phyloP scores from a whole-genome alignment of 2,888 invertebrate species.

The Deroplatys truncata region DNA sequence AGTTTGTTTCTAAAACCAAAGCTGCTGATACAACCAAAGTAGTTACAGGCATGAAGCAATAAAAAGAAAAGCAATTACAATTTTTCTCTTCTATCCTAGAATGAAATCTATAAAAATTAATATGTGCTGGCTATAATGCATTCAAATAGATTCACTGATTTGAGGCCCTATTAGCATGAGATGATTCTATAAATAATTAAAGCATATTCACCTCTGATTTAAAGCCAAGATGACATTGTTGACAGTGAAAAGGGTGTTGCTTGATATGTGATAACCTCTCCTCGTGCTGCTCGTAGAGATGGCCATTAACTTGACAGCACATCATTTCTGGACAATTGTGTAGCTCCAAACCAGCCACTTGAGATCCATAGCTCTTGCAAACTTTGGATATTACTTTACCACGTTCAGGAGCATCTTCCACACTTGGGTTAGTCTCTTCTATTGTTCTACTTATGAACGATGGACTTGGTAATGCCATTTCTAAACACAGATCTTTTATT shows the following conservation, averaged over 20 bases:
- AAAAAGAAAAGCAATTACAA: too few species aligned
- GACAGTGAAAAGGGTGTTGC: slow-evolving; percentile 28
- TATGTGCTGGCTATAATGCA: too few species aligned
- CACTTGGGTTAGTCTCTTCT: neutral
- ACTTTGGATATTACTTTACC: neutral
- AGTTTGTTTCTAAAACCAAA: too few species aligned
- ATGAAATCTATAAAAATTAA: too few species aligned
- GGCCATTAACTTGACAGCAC: slow-evolving; percentile 20
- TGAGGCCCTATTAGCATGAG: too few species aligned
- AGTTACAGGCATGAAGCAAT: too few species aligned
- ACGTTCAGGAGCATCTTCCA: neutral
- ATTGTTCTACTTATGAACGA: neutral
- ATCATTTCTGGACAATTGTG: neutral
- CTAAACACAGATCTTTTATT: neutral
- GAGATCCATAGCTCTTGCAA: neutral
- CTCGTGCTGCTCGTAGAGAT: neutral
- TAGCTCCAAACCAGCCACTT: neutral
- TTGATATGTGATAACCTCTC: slow-evolving; percentile 22
- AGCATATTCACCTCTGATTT: slow-evolving; percentile 23
- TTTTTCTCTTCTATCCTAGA: too few species aligned
- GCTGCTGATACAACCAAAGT: too few species aligned
- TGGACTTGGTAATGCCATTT: neutral
- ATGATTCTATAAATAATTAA: neutral
- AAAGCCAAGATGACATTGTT: slow-evolving; percentile 28
- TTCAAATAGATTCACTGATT: too few species aligned